Evolutionary conservation across 2,797 vertebrate species (phyloP).

Genomic region (Platyrinchus mystaceus): DNA sequence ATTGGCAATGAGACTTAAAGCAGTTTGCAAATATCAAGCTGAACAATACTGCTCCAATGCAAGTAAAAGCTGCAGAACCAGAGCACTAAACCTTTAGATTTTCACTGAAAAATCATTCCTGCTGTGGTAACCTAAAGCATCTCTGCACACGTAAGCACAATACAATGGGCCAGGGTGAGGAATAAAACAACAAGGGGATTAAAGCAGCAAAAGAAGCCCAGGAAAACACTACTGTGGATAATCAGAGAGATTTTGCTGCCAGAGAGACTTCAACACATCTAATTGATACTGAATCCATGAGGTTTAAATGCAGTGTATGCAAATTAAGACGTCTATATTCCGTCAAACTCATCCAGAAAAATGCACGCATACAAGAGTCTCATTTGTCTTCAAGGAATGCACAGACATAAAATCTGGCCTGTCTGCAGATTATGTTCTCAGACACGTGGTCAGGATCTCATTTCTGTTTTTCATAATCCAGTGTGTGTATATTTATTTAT

Average conservation of each 20-base stretch:
- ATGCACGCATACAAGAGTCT: neutral
- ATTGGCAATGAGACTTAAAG: neutral
- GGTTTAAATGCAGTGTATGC: neutral
- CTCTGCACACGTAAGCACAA: neutral
- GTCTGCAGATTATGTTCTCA: neutral
- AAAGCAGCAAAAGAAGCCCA: neutral
- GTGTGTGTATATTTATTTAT: neutral
- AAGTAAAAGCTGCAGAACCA: neutral
- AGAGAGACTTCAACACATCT: neutral
- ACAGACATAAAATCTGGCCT: neutral
- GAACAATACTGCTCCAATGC: neutral
- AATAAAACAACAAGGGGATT: neutral
- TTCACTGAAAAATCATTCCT: neutral
- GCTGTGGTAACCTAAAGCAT: neutral
- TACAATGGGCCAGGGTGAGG: neutral
- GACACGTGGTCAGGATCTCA: neutral
- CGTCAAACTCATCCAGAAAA: neutral
- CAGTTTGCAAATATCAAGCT: neutral
- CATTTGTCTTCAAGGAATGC: neutral
- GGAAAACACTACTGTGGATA: neutral
- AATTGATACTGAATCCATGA: neutral
- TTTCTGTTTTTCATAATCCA: neutral
- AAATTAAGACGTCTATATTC: neutral
- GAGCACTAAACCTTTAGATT: neutral
- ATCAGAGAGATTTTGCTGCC: neutral